Evolutionary conservation across 1,140 invertebrate species (phyloP).

Genomic region (Drosophila sulfurigaster): DNA sequence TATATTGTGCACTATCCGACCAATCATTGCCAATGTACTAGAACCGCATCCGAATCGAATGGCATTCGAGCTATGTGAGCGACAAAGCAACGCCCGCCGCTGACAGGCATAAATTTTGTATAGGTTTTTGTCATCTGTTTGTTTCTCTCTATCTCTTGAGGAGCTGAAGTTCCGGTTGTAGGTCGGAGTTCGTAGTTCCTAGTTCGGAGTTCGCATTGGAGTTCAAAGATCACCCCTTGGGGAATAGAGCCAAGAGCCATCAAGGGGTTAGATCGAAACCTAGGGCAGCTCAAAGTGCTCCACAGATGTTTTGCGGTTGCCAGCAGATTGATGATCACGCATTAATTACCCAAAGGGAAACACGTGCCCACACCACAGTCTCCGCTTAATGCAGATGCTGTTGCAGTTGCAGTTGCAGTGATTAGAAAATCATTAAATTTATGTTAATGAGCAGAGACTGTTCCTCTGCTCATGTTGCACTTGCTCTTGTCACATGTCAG

Average conservation of each 20-base stretch:
- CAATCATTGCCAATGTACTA: slow-evolving; percentile 79
- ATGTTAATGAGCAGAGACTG: slow-evolving; percentile 74
- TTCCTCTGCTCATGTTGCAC: slow-evolving; percentile 33
- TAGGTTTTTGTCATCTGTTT: slow-evolving; percentile 49
- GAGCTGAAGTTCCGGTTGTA: slow-evolving; percentile 46
- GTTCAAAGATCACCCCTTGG: slow-evolving; percentile 3
- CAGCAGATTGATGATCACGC: slow-evolving; percentile 60
- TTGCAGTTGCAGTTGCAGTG: slow-evolving; percentile 41
- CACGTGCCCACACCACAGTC: slow-evolving; percentile 59
- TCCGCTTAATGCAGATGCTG: slow-evolving; percentile 11
- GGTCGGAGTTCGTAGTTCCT: slow-evolving; percentile 33
- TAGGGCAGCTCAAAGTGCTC: slow-evolving; percentile 16
- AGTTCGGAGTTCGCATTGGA: slow-evolving; percentile 2
- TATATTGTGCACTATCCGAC: slow-evolving; percentile 51
- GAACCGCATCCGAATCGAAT: slow-evolving; percentile 54
- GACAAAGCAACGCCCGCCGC: slow-evolving; percentile 57
- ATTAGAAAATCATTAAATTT: slow-evolving; percentile 84
- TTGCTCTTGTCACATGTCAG: slow-evolving; percentile 66
- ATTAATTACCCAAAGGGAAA: slow-evolving; percentile 68
- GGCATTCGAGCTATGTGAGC: slow-evolving; percentile 60
- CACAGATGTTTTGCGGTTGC: slow-evolving; percentile 50
- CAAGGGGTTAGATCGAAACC: slow-evolving; percentile 63
- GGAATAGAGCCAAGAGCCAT: slow-evolving; percentile 28
- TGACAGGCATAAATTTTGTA: slow-evolving; percentile 73
- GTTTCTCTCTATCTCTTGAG: slow-evolving; percentile 3